Percentiles rank a stretch among this genome's conserved stretches.
These are phyloP conservation scores for Leptogaster cylindrica DNA, from an alignment of 2,888 invertebrate species.

Conservation along the genomic window DNA sequence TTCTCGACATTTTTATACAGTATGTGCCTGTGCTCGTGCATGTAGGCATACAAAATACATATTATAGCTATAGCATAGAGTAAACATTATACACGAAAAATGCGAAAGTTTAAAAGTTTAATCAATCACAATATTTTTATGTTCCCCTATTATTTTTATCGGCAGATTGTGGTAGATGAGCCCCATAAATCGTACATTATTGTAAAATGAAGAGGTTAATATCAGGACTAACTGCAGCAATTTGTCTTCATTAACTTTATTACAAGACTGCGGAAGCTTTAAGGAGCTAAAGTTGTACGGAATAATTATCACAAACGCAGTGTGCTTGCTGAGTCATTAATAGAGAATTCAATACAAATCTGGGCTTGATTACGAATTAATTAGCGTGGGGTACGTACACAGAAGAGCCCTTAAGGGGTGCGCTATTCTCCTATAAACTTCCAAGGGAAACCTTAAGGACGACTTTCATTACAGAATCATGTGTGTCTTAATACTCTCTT, in stretches of 20 bases:
- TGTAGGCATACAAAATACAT: too few relatives aligned
- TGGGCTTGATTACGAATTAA: conserved; percentile 24
- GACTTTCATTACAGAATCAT: neutral
- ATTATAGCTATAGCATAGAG: too few relatives aligned
- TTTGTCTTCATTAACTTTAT: conserved; percentile 36
- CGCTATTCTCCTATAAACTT: too few relatives aligned
- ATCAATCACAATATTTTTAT: too few relatives aligned
- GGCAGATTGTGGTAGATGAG: too few relatives aligned
- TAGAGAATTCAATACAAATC: conserved; percentile 26
- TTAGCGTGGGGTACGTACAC: neutral
- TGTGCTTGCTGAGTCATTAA: conserved; percentile 1
- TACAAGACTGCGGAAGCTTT: conserved; percentile 2
- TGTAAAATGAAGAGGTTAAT: conserved; percentile 32
- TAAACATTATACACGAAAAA: too few relatives aligned
- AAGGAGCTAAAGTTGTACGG: neutral
- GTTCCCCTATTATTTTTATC: too few relatives aligned
- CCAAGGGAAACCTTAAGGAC: neutral
- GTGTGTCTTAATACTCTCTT: conserved; percentile 4
- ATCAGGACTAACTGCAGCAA: conserved; percentile 10
- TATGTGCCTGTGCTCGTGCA: too few relatives aligned
- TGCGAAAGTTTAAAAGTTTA: too few relatives aligned
- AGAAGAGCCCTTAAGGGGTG: conserved; percentile 6
- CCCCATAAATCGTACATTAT: too few relatives aligned
- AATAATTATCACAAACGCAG: neutral
- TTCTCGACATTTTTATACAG: too few relatives aligned